Evolutionary conservation across 2,113 vertebrate genomes (phyloP).

Genomic region (Scomber scombrus): DNA sequence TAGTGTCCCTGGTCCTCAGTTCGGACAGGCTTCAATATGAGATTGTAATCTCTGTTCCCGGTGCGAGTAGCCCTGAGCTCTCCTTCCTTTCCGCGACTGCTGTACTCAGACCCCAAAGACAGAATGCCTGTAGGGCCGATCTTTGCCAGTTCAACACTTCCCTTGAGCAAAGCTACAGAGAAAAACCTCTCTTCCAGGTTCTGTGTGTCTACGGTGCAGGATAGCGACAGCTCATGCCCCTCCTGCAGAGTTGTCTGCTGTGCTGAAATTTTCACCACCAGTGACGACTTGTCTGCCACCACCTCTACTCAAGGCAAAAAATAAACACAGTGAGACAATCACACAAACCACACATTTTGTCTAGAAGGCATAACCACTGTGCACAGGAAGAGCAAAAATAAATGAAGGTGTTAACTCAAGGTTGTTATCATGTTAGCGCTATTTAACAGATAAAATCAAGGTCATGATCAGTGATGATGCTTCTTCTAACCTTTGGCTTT

Average conservation of each 20-base stretch:
- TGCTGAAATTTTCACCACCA: conserved; percentile 74
- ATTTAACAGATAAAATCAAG: background rate
- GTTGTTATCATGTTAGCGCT: background rate
- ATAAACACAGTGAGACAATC: conserved; percentile 3
- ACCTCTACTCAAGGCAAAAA: conserved; percentile 53
- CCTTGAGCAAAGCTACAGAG: conserved; percentile 83
- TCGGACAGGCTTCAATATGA: conserved; percentile 80
- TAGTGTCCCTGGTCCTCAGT: conserved; percentile 85
- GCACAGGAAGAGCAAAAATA: background rate
- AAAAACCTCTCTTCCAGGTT: conserved; percentile 75
- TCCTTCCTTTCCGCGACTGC: conserved; percentile 69
- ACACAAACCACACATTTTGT: conserved; percentile 34
- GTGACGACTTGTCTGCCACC: conserved; percentile 43
- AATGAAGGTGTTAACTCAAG: background rate
- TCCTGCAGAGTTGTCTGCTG: conserved; percentile 65
- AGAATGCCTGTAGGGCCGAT: conserved; percentile 84
- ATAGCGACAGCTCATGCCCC: conserved; percentile 82
- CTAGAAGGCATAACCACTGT: background rate
- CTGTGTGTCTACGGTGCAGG: conserved; percentile 77
- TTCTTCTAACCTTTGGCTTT: conserved; percentile 71
- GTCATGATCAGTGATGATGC: background rate
- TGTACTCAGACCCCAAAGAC: conserved; percentile 63
- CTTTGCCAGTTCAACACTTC: conserved; percentile 64
- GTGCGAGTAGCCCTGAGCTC: conserved; percentile 82
- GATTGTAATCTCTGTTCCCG: conserved; percentile 74